Base-by-base conservation (phyloP, 2,888 invertebrate genomes). In the Pristionchus entomophagus region DNA sequence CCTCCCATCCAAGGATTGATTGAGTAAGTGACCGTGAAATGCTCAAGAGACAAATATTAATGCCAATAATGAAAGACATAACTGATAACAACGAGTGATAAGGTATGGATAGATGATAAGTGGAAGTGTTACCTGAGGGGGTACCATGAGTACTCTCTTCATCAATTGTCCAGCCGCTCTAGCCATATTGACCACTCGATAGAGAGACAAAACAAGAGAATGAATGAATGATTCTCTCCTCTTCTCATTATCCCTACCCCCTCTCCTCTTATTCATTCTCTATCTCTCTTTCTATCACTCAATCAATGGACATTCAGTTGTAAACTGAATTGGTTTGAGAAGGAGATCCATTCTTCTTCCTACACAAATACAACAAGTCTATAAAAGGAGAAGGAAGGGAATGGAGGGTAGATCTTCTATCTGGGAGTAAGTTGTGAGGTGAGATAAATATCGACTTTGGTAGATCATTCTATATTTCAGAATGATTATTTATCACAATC, bases 1-100 rank as follows among this genome's bases (percentile, higher is more conserved):
- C 93, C 93, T 38, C 93, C 93, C 93, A 93, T 93, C 93, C 93
- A 93, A 26, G 93, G 92, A 86, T 93, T 93, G 86, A 93, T 93
- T 6, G 89, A 38, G 83, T 93, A 93, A 45, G 90, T 90, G 32
- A 78, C 89, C 84, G 38, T 59, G 35, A 62, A 84, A 26, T 84
- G 84, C 62, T 65, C 22, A 78, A 78, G 14, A 78, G 41, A n/a
- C n/a, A n/a, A n/a, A n/a, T n/a, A n/a, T n/a, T n/a, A n/a, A n/a
- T n/a, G n/a, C n/a, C n/a, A n/a, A n/a, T n/a, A n/a, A n/a, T n/a
- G n/a, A n/a, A n/a, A n/a, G n/a, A n/a, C n/a, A n/a, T n/a, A n/a
- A n/a, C n/a, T n/a, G n/a, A n/a, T n/a, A n/a, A n/a, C n/a, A n/a
- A n/a, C 32, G 32, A 14, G 14, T 45, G 45, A 45, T 45, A 45